Evolutionary conservation across 2,888 invertebrate genomes (phyloP), one percentile per base, ranked within the genome.

Genomic region (Apamea anceps): DNA sequence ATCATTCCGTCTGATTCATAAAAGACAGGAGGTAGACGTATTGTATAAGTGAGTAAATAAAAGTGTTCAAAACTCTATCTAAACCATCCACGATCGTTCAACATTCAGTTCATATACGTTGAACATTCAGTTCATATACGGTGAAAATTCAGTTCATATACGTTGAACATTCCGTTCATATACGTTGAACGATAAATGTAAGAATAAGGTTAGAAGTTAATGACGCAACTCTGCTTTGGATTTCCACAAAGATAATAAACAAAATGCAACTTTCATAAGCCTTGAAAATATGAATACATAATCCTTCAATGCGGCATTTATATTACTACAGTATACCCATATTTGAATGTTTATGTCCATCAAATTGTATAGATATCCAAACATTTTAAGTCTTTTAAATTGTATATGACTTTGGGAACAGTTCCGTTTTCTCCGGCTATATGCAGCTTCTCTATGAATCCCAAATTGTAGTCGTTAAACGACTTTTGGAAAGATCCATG

Each of bases 161-260:
- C 32, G 32, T 32, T 32, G 54, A 71, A 48, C 51, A 75, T 75
- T 82, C 51, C 51, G 72, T 42, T 60, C 37, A 72, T 60, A 57
- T 70, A 60, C 42, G 25, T 18, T 72, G 37, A 75, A 74, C 70
- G 60, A 66, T 77, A 77, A 85, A 81, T 78, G 70, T 60, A 78
- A 72, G 75, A 80, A 80, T 80, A 82, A 77, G 70, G 72, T 85
- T 74, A 68, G 70, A 73, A 74, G 57, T 75, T 45, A 45, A 76
- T 79, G 65, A 82, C 70, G 60, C 73, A 80, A 86, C 42, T 32
- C 13, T 66, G 48, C 42, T 72, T 77, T 68, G 68, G 51, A 62
- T 71, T 71, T 18, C 45, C 77, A 37, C 25, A 62, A 73, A 75
- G n/a, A 63, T 71, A 83, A 67, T 71, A 54, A 72, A 62, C 28